Conservation (phyloP, 2,888 invertebrate species). For the Andrena hattorfiana region DNA sequence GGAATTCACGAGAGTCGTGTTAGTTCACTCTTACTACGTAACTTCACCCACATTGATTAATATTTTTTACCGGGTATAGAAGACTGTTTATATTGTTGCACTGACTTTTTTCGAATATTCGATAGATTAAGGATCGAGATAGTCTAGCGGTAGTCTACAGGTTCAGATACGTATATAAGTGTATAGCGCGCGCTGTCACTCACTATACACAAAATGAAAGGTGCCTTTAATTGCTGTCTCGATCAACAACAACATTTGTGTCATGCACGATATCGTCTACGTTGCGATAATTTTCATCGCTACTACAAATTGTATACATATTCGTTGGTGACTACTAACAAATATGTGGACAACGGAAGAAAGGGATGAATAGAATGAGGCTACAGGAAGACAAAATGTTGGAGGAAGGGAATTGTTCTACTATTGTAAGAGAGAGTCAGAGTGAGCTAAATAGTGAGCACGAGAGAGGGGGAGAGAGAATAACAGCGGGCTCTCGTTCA, state of each 20-base stretch:
- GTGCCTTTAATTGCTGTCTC: constrained; percentile 80
- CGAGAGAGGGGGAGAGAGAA: constrained; percentile 55
- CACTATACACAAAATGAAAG: constrained; percentile 84
- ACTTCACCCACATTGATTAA: neutral
- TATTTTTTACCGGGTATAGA: neutral
- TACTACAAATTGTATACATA: neutral
- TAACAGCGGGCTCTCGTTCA: constrained; percentile 63
- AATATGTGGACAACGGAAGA: neutral
- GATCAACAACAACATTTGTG: neutral
- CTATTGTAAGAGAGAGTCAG: constrained; percentile 34
- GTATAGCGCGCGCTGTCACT: constrained; percentile 72
- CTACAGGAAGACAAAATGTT: constrained; percentile 5
- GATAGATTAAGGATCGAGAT: neutral
- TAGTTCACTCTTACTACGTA: neutral
- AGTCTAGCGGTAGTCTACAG: constrained; percentile 2
- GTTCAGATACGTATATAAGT: neutral
- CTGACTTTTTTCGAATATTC: neutral
- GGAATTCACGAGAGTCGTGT: neutral
- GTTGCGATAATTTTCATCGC: neutral
- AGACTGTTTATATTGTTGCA: neutral
- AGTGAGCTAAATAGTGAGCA: constrained; percentile 30
- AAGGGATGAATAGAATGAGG: constrained; percentile 17
- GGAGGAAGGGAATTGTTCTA: constrained; percentile 41
- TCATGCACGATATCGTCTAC: neutral
- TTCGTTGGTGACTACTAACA: neutral